These are phyloP conservation scores for Omphaloscelis lunosa DNA, from an alignment of 2,888 invertebrate genomes.

Conservation along the genomic window DNA sequence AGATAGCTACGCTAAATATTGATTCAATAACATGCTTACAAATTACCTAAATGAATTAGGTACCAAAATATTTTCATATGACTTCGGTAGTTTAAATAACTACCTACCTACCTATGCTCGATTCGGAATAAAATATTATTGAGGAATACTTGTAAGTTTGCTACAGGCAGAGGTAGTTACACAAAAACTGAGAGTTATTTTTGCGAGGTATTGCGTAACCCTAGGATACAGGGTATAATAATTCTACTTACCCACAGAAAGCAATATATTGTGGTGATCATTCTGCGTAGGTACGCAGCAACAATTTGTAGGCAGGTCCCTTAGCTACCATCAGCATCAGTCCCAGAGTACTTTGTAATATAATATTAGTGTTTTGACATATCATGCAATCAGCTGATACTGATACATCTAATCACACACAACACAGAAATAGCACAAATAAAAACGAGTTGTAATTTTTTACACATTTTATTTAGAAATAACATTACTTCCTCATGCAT, in stretches of 20 bases:
- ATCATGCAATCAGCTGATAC: constrained; percentile 20
- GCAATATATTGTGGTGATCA: not conserved
- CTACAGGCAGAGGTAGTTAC: not conserved
- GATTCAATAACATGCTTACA: not conserved
- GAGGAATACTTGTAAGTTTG: not conserved
- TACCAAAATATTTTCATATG: not conserved
- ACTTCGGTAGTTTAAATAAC: not conserved
- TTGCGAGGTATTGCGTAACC: constrained; percentile 21
- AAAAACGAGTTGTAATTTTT: constrained; percentile 57
- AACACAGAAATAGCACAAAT: constrained; percentile 19
- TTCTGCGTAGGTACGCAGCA: not conserved
- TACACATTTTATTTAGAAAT: constrained; percentile 81
- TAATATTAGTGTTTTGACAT: not conserved
- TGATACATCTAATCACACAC: constrained; percentile 11
- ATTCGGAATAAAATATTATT: not conserved
- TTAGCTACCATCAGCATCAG: not conserved
- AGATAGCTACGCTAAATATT: not conserved
- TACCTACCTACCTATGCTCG: not conserved
- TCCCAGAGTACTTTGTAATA: too few relatives aligned
- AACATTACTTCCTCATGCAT: constrained; percentile 75
- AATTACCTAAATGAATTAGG: not conserved
- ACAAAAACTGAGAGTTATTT: not conserved
- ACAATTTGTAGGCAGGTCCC: not conserved
- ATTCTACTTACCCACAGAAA: not conserved
- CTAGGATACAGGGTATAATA: not conserved